Evolutionary conservation across 1,140 invertebrate species (phyloP), one percentile per base, ranked within the genome.

Genomic region (Solenopsis invicta): DNA sequence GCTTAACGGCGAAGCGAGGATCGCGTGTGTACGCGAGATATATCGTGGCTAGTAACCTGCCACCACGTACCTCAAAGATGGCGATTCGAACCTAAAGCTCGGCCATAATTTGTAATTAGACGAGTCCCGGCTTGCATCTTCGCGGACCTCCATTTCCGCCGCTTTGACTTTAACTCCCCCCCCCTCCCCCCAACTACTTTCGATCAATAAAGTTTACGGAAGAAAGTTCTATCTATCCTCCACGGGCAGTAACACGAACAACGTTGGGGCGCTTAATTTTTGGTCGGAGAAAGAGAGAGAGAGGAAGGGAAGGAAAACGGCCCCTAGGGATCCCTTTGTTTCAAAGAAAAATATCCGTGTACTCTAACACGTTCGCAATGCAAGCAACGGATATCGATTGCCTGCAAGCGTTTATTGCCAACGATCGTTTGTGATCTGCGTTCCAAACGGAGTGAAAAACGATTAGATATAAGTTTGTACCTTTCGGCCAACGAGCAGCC

Each of bases 51-150:
- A 5, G 10, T 59, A 37, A 61, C 18, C 54, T 37, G 10, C 41
- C 8, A 24, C n/a, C 50, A 71, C 12, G 52, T 67, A 61, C 52
- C 41, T 74, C 76, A 74, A 10, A 66, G 18, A 13, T 61, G 37
- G 6, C 29, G n/a, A 72, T 86, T 90, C 69, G 52, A 88, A 71
- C 69, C 81, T 85, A 86, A 88, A 91, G 50, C 88, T 56, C 18
- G 64, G 37, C 50, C 45, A 81, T 92, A 92, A 92, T 76, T 92
- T 71, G 77, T 88, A 92, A 91, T 92, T 91, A 91, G 80, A 62
- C 59, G 86, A 77, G 66, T 48, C 24, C 24, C 29, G 45, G 29
- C 10, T 16, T n/a, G 74, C 67, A 81, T 18, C 34, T 12, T 56
- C 80, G 24, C 16, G 71, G n/a, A 4, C 12, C n/a, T 77, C 56